Base-by-base conservation (phyloP, 2,113 vertebrate species). In the Actenoides lindsayi region DNA sequence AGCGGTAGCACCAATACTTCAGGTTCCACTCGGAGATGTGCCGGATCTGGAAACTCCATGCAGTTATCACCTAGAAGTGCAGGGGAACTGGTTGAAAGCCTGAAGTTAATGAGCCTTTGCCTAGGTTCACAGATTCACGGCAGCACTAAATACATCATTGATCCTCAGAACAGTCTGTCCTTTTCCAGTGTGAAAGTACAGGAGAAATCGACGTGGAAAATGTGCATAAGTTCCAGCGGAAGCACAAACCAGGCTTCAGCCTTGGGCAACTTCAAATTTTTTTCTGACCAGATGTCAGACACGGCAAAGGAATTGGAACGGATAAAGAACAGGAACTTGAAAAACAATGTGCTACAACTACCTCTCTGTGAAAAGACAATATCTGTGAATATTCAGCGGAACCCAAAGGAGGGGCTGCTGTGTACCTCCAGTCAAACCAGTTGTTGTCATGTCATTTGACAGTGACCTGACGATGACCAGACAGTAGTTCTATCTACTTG, bases 351-450 rank as follows among this genome's bases (percentile, higher is more conserved):
- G 96, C 98, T 99, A 76, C 99, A 99, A 98, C 99, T 99, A 99
- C 99, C 99, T 99, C 99, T 99, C 96, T 99, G 99, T 59, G 99
- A 99, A 98, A 99, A 99, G 98, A 99, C 98, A 76, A 99, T 99
- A 98, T 99, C 99, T 86, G 99, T 99, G 96, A 99, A 99, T 98
- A 99, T 99, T 98, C 99, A 99, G 98, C 99, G 98, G 63, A 98
- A 97, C 97, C 98, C 99, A 50, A 98, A 99, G 97, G 99, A 99
- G 67, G 98, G 99, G 77, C 98, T 99, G 94, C 98, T 99, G 83
- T 99, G 99, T 85, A 98, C 98, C 92, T 97, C 99, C 62, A 98
- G 98, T 96, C 99, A 98, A 42, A 98, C 99, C 98, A 99, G 98
- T 97, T 99, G 99, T 97, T 99, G 99, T 98, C 99, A 99, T 37